A percentile compares a stretch with the other conserved stretches of the same genome.
Evolutionary conservation across 2,888 invertebrate species (phyloP).

Genomic region (Andrena camellia): DNA sequence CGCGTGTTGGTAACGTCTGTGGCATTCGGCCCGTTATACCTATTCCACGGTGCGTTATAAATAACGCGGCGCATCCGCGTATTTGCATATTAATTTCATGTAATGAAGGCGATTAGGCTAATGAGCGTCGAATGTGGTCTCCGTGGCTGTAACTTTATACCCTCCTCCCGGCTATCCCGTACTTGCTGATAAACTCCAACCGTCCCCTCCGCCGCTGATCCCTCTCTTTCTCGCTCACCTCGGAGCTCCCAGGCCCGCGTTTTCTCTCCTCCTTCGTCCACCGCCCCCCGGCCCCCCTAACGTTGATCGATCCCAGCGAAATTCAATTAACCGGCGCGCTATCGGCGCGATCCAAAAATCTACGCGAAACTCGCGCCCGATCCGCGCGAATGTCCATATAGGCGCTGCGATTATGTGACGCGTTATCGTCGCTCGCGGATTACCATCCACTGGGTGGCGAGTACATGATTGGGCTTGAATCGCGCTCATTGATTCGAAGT

Average conservation of each 20-base stretch:
- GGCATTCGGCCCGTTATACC: slow-evolving; percentile 68
- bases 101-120: slow-evolving; percentile 82
- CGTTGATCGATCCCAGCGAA: slow-evolving; percentile 64
- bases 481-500: slow-evolving; percentile 38
- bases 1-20: slow-evolving; percentile 66
- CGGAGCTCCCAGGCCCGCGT: background rate
- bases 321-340: slow-evolving; percentile 69
- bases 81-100: slow-evolving; percentile 83
- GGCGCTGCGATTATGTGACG: slow-evolving; percentile 60
- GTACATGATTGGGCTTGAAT: slow-evolving; percentile 45
- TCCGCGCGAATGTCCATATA: slow-evolving; percentile 42
- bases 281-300: background rate
- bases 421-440: slow-evolving; percentile 48
- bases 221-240: background rate
- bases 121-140: slow-evolving; percentile 79
- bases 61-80: slow-evolving; percentile 77
- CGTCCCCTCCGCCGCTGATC: slow-evolving; percentile 8
- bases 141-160: slow-evolving; percentile 71
- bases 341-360: slow-evolving; percentile 67
- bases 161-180: slow-evolving; percentile 56
- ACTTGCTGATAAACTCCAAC: slow-evolving; percentile 68
- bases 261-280: background rate
- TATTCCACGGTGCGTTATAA: slow-evolving; percentile 74
- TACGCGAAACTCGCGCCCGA: slow-evolving; percentile 27
- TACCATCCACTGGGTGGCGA: slow-evolving; percentile 44